These are phyloP conservation scores for Capitulum mitella DNA, from an alignment of 2,888 invertebrate genomes.

Conservation along the genomic window DNA sequence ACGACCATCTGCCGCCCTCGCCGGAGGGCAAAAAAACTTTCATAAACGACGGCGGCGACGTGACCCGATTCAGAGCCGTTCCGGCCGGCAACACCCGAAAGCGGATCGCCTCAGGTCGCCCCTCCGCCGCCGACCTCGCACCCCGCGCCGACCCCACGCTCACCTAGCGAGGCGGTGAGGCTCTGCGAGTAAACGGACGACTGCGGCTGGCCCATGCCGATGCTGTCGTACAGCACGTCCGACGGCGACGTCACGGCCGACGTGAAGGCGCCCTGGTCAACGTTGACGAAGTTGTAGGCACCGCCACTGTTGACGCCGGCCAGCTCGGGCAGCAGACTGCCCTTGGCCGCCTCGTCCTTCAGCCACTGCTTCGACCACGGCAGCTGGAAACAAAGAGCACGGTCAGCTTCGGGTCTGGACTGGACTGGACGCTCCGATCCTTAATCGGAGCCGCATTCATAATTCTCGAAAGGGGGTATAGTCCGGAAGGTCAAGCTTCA, in stretches of 20 bases:
- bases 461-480: no score
- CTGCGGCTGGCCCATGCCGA: conserved; percentile 60
- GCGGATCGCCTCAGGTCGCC: no score
- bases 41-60: no score
- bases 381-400: conserved; percentile 58
- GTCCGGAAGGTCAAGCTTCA: no score
- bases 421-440: no score
- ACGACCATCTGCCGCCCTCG: no score
- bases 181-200: conserved; percentile 26
- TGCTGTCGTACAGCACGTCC: conserved; percentile 56
- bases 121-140: no score
- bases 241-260: conserved; percentile 45
- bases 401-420: no score
- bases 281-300: conserved; percentile 45
- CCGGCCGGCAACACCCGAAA: no score
- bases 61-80: no score
- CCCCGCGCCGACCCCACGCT: not conserved
- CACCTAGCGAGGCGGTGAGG: conserved; percentile 28
- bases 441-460: no score
- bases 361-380: conserved; percentile 79
- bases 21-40: no score
- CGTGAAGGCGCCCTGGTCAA: conserved; percentile 45
- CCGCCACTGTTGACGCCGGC: conserved; percentile 56
- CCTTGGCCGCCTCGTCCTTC: conserved; percentile 81
- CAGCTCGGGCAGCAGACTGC: conserved; percentile 62